Percentiles rank a stretch among this genome's conserved stretches.
These are phyloP conservation scores for Conops quadrifasciatus DNA, from an alignment of 2,888 invertebrate species.

Conservation along the genomic window DNA sequence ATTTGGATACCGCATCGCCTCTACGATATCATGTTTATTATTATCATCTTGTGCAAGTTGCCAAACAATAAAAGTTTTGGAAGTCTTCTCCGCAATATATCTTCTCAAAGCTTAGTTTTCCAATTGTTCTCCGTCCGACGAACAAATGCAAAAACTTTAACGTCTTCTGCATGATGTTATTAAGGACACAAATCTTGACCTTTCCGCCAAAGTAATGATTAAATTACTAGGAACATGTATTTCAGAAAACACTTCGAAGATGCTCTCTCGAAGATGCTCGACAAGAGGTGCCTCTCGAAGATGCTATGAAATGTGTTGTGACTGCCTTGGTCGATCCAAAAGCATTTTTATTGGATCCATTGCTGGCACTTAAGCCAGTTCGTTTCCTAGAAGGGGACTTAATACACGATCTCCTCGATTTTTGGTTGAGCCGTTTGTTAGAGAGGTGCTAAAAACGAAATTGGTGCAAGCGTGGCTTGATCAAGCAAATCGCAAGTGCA, in stretches of 20 bases:
- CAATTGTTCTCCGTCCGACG: constrained; percentile 81
- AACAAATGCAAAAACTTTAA: constrained; percentile 91
- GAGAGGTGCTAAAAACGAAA: constrained; percentile 93
- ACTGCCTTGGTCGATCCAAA: constrained; percentile 95
- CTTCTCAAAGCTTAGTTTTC: constrained; percentile 83
- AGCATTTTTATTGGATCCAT: constrained; percentile 93
- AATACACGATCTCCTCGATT: constrained; percentile 91
- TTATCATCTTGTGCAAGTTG: constrained; percentile 89
- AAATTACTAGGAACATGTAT: constrained; percentile 96
- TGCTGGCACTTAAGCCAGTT: constrained; percentile 92
- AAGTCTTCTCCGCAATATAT: constrained; percentile 85
- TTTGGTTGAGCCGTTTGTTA: constrained; percentile 97
- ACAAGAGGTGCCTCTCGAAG: constrained; percentile 94
- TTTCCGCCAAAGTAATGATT: constrained; percentile 96
- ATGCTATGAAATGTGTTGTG: constrained; percentile 96
- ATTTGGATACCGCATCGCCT: constrained; percentile 82
- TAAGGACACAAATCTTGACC: constrained; percentile 85
- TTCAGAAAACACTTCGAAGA: constrained; percentile 95
- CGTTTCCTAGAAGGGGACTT: constrained; percentile 93
- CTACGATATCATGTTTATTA: constrained; percentile 94
- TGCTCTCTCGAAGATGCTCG: too few relatives aligned
- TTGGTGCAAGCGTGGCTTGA: constrained; percentile 93
- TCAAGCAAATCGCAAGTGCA: constrained; percentile 84
- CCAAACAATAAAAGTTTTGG: constrained; percentile 83
- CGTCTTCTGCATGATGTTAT: constrained; percentile 88